Evolutionary conservation across 2,888 invertebrate genomes (phyloP), one percentile per base, ranked within the genome.

Genomic region (Limulus polyphemus): DNA sequence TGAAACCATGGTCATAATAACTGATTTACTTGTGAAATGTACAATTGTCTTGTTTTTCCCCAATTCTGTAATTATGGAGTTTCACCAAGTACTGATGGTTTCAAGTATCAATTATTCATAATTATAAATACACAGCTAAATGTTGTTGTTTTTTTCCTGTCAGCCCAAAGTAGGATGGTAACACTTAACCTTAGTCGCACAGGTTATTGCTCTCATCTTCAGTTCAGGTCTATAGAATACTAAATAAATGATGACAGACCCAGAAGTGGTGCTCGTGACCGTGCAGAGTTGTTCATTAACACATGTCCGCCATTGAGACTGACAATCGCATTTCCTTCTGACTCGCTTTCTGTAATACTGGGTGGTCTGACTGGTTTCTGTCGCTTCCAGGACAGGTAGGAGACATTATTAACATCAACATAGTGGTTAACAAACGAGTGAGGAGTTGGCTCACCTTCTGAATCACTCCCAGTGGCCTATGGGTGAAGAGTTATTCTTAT

Each of bases 221-320:
- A 32, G 32, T 32, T 32, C 32, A 32, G 32, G 32, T 32, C 0
- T 7, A 32, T 32, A 32, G 32, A 32, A 32, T 17, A 51, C 88
- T 87, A 97, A 80, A 97, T 95, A 81, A 97, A 97, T 59, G 95
- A 95, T 57, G 95, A 94, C 80, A 97, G 97, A 57, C 95, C 95
- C 13, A 95, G 94, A 69, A 97, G 80, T 14, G 95, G 95, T 54
- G 95, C 94, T 72, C 95, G 81, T 67, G 94, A 94, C 71, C 97
- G 83, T 68, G 95, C 95, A 88, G 93, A 92, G 78, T 97, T 97
- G 81, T 95, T 95, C 83, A 97, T 88, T 69, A 97, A 89, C 74
- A 97, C 91, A 79, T 95, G 94, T 16, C 95, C 94, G 62, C 95
- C 94, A 79, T 94, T 95, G 67, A 95, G 82, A 78, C 92, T 93